Base-by-base conservation (phyloP, 2,797 vertebrate genomes). In the Anguilla marmorata region DNA sequence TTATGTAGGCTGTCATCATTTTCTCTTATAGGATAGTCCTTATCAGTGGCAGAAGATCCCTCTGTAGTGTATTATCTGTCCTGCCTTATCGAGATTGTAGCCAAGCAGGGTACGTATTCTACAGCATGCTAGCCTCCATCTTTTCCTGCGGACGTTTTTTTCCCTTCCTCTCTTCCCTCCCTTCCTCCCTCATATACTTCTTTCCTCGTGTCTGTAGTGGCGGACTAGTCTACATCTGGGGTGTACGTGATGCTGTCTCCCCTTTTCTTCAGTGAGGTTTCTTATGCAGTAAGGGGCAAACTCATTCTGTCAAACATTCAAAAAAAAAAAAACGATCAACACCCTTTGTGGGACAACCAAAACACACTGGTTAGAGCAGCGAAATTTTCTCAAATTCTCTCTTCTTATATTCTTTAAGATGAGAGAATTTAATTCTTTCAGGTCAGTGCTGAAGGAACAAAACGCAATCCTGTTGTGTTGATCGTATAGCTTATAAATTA, bases 1-100 rank as follows among this genome's bases (percentile, higher is more conserved):
- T 95, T 95, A 95, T 96, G 95, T 94, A 95, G 95, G 92, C 92
- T 93, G 94, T 96, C 96, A 94, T 95, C 90, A 91, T 95, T 96
- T 96, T 94, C 96, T 96, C 97, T 98, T 96, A 93, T 97, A 99
- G 99, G 98, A 98, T 99, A 98, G 98, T 99, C 96, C 98, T 99
- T 96, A 97, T 99, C 97, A 99, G 98, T 97, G 98, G 98, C 97
- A 98, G 98, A 98, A 98, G 98, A 98, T 99, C 99, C 96, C 97
- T 99, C 96, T 99, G 99, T 97, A 99, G 98, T 97, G 97, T 99
- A 96, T 99, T 99, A 97, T 99, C 99, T 95, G 98, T 99, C 96
- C 97, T 99, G 97, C 99, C 99, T 89, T 99, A 99, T 96, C 97
- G 97, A 95, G 98, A 99, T 98, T 98, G 97, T 97, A 97, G 97